phyloP scores from a whole-genome alignment of 1,140 invertebrate genomes.

The Patella vulgata region DNA sequence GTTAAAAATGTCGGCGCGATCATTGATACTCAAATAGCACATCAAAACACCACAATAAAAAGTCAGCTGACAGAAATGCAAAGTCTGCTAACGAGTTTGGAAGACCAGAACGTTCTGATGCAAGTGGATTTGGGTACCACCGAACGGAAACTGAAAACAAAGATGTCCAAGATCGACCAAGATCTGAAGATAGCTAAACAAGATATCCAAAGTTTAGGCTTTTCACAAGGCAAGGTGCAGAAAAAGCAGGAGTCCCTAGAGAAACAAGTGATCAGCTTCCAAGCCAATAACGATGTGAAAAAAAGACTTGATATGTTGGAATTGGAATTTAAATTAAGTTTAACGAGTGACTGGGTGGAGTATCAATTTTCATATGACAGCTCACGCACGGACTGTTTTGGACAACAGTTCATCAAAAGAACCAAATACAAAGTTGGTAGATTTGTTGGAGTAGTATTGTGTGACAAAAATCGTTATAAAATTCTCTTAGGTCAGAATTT shows the following conservation, averaged over 20 bases:
- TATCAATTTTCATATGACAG: conserved; percentile 46
- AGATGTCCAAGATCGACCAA: conserved; percentile 11
- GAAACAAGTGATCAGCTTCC: not conserved
- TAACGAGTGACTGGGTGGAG: conserved; percentile 41
- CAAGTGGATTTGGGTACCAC: conserved; percentile 23
- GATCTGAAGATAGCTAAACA: conserved; percentile 8
- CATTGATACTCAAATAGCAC: not conserved
- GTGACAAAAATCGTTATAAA: conserved; percentile 49
- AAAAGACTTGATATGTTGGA: conserved; percentile 14
- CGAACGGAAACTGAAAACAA: conserved; percentile 18
- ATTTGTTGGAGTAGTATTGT: conserved; percentile 57
- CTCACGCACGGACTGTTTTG: conserved; percentile 43
- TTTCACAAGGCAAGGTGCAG: conserved; percentile 5
- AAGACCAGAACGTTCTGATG: conserved; percentile 21
- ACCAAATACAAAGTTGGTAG: conserved; percentile 34
- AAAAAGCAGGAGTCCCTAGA: conserved; percentile 3
- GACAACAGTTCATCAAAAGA: conserved; percentile 46
- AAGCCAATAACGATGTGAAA: conserved; percentile 2
- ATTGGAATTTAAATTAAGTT: conserved; percentile 28
- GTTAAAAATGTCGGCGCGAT: conserved; percentile 9
- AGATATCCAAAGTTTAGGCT: not conserved
- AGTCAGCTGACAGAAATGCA: conserved; percentile 10
- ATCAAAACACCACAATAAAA: conserved; percentile 17
- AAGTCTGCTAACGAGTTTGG: conserved; percentile 1
- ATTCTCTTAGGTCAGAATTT: conserved; percentile 51